A percentile compares a stretch with the other conserved stretches of the same genome.
These are phyloP conservation scores for Anolis sagrei DNA, from an alignment of 2,113 vertebrate genomes.

Conservation along the genomic window DNA sequence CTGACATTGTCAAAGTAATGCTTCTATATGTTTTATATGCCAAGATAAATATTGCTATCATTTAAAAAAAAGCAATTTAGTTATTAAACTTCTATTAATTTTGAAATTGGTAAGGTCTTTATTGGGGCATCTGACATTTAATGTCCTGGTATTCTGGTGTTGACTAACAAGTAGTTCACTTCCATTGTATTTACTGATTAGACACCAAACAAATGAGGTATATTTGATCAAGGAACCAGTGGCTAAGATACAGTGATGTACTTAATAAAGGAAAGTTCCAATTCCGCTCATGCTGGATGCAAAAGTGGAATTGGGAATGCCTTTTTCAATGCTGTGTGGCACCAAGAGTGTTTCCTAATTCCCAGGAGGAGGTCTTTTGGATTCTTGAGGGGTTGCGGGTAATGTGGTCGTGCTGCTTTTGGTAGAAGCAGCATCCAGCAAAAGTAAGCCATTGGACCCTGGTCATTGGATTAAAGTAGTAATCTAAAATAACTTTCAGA, in stretches of 20 bases:
- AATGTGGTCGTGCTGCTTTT: too few relatives aligned
- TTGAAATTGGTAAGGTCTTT: constrained; percentile 66
- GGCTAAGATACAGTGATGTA: not conserved
- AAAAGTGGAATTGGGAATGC: too few relatives aligned
- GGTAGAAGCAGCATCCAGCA: too few relatives aligned
- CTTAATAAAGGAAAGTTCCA: too few relatives aligned
- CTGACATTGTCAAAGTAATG: constrained; percentile 68
- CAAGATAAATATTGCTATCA: constrained; percentile 63
- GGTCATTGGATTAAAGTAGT: not conserved
- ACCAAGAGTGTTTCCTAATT: not conserved
- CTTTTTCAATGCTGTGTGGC: too few relatives aligned
- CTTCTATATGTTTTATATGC: constrained; percentile 61
- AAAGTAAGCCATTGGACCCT: too few relatives aligned
- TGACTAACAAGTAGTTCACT: constrained; percentile 52
- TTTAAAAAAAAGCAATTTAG: constrained; percentile 70
- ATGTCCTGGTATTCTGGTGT: constrained; percentile 55
- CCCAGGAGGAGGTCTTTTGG: too few relatives aligned
- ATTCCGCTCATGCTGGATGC: too few relatives aligned
- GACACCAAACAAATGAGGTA: constrained; percentile 53
- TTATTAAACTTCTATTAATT: constrained; percentile 66
- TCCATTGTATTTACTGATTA: constrained; percentile 43
- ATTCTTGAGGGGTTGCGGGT: too few relatives aligned
- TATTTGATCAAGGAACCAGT: constrained; percentile 57
- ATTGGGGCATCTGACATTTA: constrained; percentile 60
- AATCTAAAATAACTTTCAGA: constrained; percentile 26